These are phyloP conservation scores for Cheilosia impressa DNA, from an alignment of 2,888 invertebrate genomes.

Conservation along the genomic window DNA sequence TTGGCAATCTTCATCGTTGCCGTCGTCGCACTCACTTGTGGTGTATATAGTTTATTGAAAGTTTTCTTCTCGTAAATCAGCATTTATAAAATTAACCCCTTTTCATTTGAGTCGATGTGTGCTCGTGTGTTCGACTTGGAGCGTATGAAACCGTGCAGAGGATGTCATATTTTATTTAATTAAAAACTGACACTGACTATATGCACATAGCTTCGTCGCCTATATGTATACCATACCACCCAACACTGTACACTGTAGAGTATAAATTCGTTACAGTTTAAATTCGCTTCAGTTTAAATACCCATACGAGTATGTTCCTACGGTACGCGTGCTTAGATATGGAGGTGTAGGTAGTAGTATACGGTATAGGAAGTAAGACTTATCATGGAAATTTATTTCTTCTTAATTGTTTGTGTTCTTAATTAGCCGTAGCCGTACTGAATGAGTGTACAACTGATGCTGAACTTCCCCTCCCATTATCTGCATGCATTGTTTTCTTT, in stretches of 20 bases:
- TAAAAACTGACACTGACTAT: constrained; percentile 65
- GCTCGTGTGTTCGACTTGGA: constrained; percentile 21
- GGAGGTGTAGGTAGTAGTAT: background rate
- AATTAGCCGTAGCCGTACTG: constrained; percentile 55
- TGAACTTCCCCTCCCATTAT: constrained; percentile 21
- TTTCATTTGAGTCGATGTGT: constrained; percentile 68
- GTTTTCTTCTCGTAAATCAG: constrained; percentile 76
- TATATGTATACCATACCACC: constrained; percentile 19
- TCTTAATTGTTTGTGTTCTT: constrained; percentile 76
- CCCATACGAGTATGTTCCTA: background rate
- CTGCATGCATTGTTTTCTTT: constrained; percentile 42
- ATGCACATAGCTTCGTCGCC: constrained; percentile 7
- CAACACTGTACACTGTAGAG: constrained; percentile 10
- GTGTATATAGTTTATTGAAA: constrained; percentile 71
- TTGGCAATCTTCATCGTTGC: constrained; percentile 48
- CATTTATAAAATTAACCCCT: constrained; percentile 77
- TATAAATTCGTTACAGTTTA: constrained; percentile 58
- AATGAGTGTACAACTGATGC: constrained; percentile 39
- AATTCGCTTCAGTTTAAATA: constrained; percentile 52
- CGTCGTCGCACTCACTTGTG: constrained; percentile 57
- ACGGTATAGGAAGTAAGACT: constrained; percentile 42
- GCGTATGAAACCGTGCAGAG: constrained; percentile 57
- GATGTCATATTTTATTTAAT: constrained; percentile 75
- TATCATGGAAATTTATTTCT: constrained; percentile 75
- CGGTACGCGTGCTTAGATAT: background rate